phyloP scores from a whole-genome alignment of 2,888 invertebrate species.

The Scaptomyza tumidula region DNA sequence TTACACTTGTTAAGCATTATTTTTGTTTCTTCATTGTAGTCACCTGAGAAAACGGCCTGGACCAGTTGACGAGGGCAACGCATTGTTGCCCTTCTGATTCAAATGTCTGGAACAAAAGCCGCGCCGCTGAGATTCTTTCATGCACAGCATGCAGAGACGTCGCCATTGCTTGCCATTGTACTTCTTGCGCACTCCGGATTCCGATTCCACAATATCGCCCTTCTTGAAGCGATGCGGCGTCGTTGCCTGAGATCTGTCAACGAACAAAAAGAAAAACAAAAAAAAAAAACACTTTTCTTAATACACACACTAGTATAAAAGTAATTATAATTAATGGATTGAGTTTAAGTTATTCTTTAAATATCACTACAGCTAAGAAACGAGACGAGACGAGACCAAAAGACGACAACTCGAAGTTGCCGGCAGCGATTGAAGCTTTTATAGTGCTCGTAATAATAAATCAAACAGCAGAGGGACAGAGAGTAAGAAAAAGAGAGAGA shows the following conservation, averaged over 20 bases:
- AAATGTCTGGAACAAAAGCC: slow-evolving; percentile 99
- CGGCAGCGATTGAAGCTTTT: slow-evolving; percentile 7
- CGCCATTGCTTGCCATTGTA: slow-evolving; percentile 99
- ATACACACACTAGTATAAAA: neutral
- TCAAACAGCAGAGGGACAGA: slow-evolving; percentile 2
- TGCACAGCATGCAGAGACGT: slow-evolving; percentile 97
- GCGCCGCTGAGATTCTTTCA: slow-evolving; percentile 97
- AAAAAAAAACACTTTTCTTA: slow-evolving; percentile 19
- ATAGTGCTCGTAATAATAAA: neutral
- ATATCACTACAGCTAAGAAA: slow-evolving; percentile 7
- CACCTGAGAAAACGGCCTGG: slow-evolving; percentile 84
- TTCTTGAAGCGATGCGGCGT: slow-evolving; percentile 98
- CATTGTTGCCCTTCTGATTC: slow-evolving; percentile 92
- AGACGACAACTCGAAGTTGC: neutral
- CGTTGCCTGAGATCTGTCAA: slow-evolving; percentile 92
- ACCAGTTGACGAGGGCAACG: slow-evolving; percentile 83
- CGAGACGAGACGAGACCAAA: neutral
- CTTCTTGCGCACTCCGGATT: slow-evolving; percentile 96
- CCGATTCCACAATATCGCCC: slow-evolving; percentile 91
- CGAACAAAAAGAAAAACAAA: slow-evolving; percentile 39
- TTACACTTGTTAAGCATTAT: neutral
- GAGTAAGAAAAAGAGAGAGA: neutral
- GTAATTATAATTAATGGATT: slow-evolving; percentile 47
- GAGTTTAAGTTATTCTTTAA: slow-evolving; percentile 24
- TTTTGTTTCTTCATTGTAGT: slow-evolving; percentile 13